phyloP scores from a whole-genome alignment of 2,797 vertebrate genomes.

The Pantherophis alleghaniensis region DNA sequence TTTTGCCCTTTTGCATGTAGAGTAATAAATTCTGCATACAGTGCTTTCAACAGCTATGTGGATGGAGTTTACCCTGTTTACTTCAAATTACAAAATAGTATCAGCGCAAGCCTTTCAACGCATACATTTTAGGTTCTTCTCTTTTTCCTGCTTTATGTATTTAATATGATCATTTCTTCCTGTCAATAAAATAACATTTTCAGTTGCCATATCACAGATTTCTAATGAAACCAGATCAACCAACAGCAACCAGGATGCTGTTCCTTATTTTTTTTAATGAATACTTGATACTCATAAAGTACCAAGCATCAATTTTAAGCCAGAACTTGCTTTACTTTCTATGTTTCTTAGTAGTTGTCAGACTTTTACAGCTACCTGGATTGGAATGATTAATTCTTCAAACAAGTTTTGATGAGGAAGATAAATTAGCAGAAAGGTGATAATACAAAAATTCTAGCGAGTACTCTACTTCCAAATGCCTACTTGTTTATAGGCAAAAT shows the following conservation, averaged over 20 bases:
- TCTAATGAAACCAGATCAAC: not conserved
- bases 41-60: not conserved
- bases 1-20: not conserved
- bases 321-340: not conserved
- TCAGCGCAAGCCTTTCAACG: not conserved
- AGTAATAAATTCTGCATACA: not conserved
- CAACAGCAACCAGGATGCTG: not conserved
- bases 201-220: not conserved
- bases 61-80: not conserved
- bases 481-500: not conserved
- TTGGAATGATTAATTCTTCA: not conserved
- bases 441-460: not conserved
- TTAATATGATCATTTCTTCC: not conserved
- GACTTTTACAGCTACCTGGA: not conserved
- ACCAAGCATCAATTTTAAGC: not conserved
- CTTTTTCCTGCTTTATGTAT: not conserved
- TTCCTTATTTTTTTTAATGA: not conserved
- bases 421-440: not conserved
- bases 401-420: not conserved
- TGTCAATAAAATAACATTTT: no score
- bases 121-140: not conserved
- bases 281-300: not conserved
- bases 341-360: not conserved
- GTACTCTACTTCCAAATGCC: not conserved
- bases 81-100: not conserved